These are phyloP conservation scores for Danaus melanippus DNA, from an alignment of 1,140 invertebrate species.

Conservation along the genomic window DNA sequence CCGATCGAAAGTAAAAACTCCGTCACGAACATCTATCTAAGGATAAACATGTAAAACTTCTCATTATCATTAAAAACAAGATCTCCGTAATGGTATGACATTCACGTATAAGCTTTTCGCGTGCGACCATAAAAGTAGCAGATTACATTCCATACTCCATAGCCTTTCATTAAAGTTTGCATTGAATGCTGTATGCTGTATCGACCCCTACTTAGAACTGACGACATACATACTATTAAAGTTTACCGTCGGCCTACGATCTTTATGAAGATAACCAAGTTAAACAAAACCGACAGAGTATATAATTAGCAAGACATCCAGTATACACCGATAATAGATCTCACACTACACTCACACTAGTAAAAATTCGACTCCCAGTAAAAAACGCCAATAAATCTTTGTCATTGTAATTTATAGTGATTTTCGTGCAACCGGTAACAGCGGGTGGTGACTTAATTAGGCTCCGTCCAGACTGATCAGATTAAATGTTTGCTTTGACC, in stretches of 20 bases:
- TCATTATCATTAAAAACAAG: slow-evolving; percentile 6
- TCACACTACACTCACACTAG: too few relatives aligned
- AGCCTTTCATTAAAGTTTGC: slow-evolving; percentile 11
- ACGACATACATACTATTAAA: slow-evolving; percentile 9
- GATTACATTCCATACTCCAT: slow-evolving; percentile 16
- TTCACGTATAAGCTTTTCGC: slow-evolving; percentile 5
- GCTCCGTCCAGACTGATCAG: not conserved
- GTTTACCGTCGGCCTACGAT: too few relatives aligned
- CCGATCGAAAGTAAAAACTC: too few relatives aligned
- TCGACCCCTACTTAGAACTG: slow-evolving; percentile 14
- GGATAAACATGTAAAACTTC: too few relatives aligned
- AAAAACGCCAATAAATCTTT: slow-evolving; percentile 12
- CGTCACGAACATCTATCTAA: too few relatives aligned
- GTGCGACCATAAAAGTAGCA: slow-evolving; percentile 10
- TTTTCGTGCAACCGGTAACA: slow-evolving; percentile 10
- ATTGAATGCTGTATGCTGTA: slow-evolving; percentile 5
- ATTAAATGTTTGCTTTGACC: slow-evolving; percentile 8
- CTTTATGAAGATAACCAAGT: too few relatives aligned
- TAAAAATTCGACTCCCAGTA: not conserved
- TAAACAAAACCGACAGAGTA: too few relatives aligned
- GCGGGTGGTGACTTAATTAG: slow-evolving; percentile 19
- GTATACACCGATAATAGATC: too few relatives aligned
- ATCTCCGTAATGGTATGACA: slow-evolving; percentile 10
- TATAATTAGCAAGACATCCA: too few relatives aligned
- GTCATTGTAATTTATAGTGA: slow-evolving; percentile 10